Evolutionary conservation across 2,888 invertebrate genomes (phyloP).

Genomic region (Tiliacea aurago): DNA sequence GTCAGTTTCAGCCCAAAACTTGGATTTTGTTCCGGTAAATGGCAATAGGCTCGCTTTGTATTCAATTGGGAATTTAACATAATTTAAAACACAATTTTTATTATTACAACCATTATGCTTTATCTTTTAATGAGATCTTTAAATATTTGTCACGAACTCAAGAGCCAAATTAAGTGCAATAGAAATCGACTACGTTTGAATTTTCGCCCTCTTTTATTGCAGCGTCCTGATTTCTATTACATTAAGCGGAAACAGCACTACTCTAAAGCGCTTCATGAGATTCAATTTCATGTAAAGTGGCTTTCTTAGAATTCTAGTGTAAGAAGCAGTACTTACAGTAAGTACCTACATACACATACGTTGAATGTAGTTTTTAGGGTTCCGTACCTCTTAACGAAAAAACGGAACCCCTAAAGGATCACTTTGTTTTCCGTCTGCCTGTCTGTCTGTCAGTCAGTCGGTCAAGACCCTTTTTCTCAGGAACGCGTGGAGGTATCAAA

Average conservation of each 20-base stretch:
- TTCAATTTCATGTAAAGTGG: slow-evolving; percentile 13
- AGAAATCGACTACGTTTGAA: slow-evolving; percentile 20
- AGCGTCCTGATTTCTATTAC: slow-evolving; percentile 18
- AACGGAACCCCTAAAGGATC: no score
- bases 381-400: no score
- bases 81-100: background rate
- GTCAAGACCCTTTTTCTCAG: no score
- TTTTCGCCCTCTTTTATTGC: slow-evolving; percentile 27
- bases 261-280: slow-evolving; percentile 9
- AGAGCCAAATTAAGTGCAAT: slow-evolving; percentile 32
- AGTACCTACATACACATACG: background rate
- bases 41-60: background rate
- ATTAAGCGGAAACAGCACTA: slow-evolving; percentile 23
- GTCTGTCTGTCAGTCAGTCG: no score
- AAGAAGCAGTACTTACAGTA: background rate
- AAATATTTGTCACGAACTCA: slow-evolving; percentile 17
- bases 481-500: no score
- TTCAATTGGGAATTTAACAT: background rate
- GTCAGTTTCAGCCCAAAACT: background rate
- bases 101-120: background rate
- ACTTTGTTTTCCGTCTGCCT: no score
- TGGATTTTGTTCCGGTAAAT: background rate
- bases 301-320: slow-evolving; percentile 4
- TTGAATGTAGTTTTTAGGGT: background rate
- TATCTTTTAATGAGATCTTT: slow-evolving; percentile 31